Base-by-base conservation (phyloP, 2,113 vertebrate species). In the Rhinolophus ferrumequinum region DNA sequence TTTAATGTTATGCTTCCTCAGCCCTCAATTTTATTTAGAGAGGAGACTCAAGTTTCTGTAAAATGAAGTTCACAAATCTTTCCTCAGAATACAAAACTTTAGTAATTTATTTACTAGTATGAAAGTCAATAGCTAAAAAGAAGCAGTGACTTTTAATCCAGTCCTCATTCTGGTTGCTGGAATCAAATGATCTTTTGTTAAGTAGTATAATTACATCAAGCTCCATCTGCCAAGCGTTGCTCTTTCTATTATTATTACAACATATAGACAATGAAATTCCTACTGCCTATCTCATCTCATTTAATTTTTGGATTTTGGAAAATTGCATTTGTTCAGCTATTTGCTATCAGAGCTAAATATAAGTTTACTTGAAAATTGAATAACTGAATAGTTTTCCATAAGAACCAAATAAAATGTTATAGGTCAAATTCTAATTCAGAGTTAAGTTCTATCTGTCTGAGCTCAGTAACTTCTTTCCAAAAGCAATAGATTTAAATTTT, bases 281-380 rank as follows among this genome's bases (percentile, higher is more conserved):
- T 70, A 44, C 54, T 94, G 76, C 66, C 70, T 47, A 33, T 82
- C 11, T 75, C 28, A 86, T 94, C 64, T 10, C 58, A 30, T 75
- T 86, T 94, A 88, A 86, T 77, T 96, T 94, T 94, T 44, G n/a
- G 12, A 80, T 88, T 90, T 91, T 62, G 83, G 81, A 69, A 94
- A 97, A 96, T 86, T 96, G 50, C 44, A 4, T 62, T 86, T 96
- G 12, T 96, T 96, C 72, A 79, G 54, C 56, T 93, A 44, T 93
- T 89, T 97, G 44, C 13, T 94, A 77, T 85, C 67, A 26, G n/a
- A 88, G 18, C 58, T 95, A 87, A 94, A 88, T 87, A 95, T 86
- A 95, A 85, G 12, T 95, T 95, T 95, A 18, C 77, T 83, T 96
- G 67, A 62, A 97, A 91, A 93, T 52, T 67, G 44, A 82, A 86